Conservation (phyloP, 2,113 vertebrate species). For the Notothenia rossii region DNA sequence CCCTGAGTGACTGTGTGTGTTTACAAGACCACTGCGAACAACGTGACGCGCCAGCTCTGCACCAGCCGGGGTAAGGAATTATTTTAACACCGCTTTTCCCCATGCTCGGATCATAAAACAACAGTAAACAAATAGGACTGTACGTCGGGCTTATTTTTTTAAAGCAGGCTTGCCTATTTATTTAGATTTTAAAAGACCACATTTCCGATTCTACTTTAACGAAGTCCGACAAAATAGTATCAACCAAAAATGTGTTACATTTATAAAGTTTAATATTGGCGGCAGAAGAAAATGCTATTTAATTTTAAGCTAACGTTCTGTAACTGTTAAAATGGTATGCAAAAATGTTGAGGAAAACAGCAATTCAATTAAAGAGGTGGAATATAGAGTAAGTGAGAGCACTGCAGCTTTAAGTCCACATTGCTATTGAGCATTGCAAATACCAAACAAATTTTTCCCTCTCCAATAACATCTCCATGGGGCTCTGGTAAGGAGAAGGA, state of each 20-base stretch:
- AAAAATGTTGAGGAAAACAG: conserved; percentile 9
- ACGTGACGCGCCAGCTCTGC: conserved; percentile 83
- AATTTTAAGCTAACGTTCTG: neutral
- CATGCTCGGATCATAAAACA: conserved; percentile 19
- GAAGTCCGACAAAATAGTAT: conserved; percentile 23
- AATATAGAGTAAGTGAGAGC: conserved; percentile 48
- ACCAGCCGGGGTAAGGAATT: conserved; percentile 83
- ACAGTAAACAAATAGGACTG: conserved; percentile 35
- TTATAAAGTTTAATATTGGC: conserved; percentile 59
- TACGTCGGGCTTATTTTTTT: conserved; percentile 4
- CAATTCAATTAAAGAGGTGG: conserved; percentile 25
- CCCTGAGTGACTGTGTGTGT: conserved; percentile 57
- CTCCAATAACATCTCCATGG: conserved; percentile 67
- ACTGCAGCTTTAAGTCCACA: conserved; percentile 81
- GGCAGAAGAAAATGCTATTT: neutral
- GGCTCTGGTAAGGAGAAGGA: conserved; percentile 43
- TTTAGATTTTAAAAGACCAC: neutral
- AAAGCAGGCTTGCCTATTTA: neutral
- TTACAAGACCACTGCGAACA: conserved; percentile 76
- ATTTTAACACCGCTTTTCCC: conserved; percentile 53
- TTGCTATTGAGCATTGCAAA: conserved; percentile 71
- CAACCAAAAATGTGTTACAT: neutral
- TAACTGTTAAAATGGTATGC: neutral
- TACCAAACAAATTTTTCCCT: conserved; percentile 76
- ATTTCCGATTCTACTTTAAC: neutral